Percentiles rank a stretch among this genome's conserved stretches.
Conservation (phyloP, 2,888 invertebrate species). For the Tetanocera ferruginea region DNA sequence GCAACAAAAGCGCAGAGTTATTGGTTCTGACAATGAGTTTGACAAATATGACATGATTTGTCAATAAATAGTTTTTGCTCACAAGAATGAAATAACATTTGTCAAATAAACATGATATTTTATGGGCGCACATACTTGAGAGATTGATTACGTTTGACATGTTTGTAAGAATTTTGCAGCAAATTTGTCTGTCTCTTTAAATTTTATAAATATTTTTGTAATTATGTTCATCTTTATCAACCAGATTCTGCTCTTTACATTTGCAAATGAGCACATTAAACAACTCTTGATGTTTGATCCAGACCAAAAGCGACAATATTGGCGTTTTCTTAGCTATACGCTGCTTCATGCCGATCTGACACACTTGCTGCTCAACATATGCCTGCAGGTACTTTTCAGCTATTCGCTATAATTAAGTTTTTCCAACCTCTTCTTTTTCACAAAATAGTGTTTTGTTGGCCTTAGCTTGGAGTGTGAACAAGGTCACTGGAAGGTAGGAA, state of each 20-base stretch:
- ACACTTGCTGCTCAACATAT: slow-evolving; percentile 83
- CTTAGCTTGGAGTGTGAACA: slow-evolving; percentile 79
- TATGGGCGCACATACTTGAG: too few relatives aligned
- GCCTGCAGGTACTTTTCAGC: slow-evolving; percentile 73
- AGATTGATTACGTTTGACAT: background rate
- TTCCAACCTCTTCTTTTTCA: background rate
- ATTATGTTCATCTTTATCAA: background rate
- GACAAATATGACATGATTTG: background rate
- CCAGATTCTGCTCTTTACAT: slow-evolving; percentile 56
- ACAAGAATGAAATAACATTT: background rate
- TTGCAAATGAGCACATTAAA: slow-evolving; percentile 55
- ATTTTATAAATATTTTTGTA: background rate
- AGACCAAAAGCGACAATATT: slow-evolving; percentile 64
- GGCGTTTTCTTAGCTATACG: slow-evolving; percentile 86
- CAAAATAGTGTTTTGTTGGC: slow-evolving; percentile 57
- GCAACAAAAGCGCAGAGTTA: background rate
- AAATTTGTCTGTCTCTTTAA: background rate
- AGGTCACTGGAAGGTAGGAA: slow-evolving; percentile 78
- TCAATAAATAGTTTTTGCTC: background rate
- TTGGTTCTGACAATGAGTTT: background rate
- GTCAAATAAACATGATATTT: background rate
- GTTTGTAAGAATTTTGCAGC: background rate
- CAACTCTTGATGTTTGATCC: slow-evolving; percentile 58
- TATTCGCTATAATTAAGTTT: background rate
- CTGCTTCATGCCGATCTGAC: slow-evolving; percentile 82